Percentiles rank a stretch among this genome's conserved stretches.
These are phyloP conservation scores for Ommatoiulus sabulosus DNA, from an alignment of 2,888 invertebrate genomes.

Conservation along the genomic window DNA sequence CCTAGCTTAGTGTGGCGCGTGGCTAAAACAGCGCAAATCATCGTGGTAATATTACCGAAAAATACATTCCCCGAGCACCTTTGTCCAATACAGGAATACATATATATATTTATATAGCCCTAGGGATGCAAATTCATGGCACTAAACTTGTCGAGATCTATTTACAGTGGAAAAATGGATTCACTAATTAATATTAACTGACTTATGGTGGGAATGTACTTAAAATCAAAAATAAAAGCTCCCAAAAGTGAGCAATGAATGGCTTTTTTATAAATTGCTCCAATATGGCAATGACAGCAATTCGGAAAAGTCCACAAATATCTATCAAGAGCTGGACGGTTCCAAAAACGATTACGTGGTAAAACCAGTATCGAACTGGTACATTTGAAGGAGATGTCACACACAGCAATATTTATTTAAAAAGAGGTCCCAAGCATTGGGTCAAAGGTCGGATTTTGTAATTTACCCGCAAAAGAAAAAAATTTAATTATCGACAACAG, in stretches of 20 bases:
- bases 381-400: neutral
- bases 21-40: neutral
- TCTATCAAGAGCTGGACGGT: conserved; percentile 41
- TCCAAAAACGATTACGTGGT: neutral
- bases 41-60: neutral
- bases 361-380: neutral
- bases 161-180: conserved; percentile 45
- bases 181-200: conserved; percentile 30
- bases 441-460: neutral
- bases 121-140: conserved; percentile 34
- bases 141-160: conserved; percentile 47
- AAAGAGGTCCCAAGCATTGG: neutral
- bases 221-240: conserved; percentile 42
- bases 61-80: conserved; percentile 12
- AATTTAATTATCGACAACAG: neutral
- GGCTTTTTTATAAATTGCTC: conserved; percentile 18
- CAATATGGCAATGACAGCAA: conserved; percentile 44
- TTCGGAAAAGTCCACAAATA: conserved; percentile 41
- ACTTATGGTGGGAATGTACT: conserved; percentile 32
- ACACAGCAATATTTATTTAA: neutral
- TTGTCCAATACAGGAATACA: conserved; percentile 17
- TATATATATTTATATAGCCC: conserved; percentile 25
- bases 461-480: neutral
- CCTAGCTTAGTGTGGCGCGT: neutral
- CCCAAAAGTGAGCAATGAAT: conserved; percentile 38